Base-by-base conservation (phyloP, 64 coral and sea anemone species). In the Pachyseris speciosa region DNA sequence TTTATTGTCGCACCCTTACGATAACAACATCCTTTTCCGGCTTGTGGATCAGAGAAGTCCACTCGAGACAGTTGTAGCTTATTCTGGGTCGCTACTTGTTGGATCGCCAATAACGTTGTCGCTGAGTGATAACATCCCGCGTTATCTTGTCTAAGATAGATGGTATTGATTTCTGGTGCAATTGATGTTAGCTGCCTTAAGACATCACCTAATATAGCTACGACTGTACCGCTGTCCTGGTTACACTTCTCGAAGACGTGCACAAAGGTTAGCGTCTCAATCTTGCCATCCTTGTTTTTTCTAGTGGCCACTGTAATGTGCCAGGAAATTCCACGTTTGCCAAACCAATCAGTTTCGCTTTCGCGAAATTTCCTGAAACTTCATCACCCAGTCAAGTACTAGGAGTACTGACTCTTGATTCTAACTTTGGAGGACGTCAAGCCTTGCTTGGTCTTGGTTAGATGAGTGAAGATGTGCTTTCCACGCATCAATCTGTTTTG, bases 301-400 rank as follows among this genome's bases (percentile, higher is more conserved):
- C 67, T 87, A 30, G 31, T 73, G 47, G 85, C 85, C 44, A 87
- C 67, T 36, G 67, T 52, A 36, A 72, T 12, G 37, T 87, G 84
- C 67, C 84, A 87, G 31, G 66, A 72, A 55, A 87, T 87, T 36
- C 84, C 84, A 2, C 84, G 42, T 53, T 87, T 87, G 27, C 40
- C 84, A 73, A 87, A 87, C 84, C 84, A 87, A 57, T 87, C 84
- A 51, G 57, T 33, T 59, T 87, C 45, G 48, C 38, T 72, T 59
- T 87, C 84, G 9, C 84, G 43, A 53, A 53, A 87, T 47, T 87
- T 87, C 22, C 47, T 73, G 8, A 70, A 72, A 87, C 47, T 87
- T 89, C 86, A 89, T 89, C 9, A 58, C 73, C 87, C 87, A 89
- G 53, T 89, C 87, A 31, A 67, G 72, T 44, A 66, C 37, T 13